phyloP scores from a whole-genome alignment of 2,113 vertebrate genomes.

The Hippocampus mohnikei region DNA sequence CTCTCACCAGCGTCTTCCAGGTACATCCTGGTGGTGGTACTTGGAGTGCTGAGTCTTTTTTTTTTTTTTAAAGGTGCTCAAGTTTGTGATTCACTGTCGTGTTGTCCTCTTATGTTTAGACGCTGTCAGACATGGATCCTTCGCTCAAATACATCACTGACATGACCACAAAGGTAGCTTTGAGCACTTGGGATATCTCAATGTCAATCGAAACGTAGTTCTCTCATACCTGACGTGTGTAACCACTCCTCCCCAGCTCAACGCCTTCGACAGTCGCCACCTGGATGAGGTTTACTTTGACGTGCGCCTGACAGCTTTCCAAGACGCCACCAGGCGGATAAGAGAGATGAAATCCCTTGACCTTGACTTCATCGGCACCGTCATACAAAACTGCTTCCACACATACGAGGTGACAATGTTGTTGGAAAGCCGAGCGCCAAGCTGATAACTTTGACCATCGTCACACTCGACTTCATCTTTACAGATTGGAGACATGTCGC shows the following conservation, averaged over 20 bases:
- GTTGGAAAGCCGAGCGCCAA: not conserved
- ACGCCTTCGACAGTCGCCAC: conserved; percentile 88
- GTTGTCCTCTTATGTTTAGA: conserved; percentile 62
- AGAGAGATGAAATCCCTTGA: conserved; percentile 83
- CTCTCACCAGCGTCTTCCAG: conserved; percentile 85
- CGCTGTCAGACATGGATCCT: conserved; percentile 82
- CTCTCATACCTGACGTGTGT: not conserved
- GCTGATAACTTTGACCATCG: not conserved
- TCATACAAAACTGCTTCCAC: conserved; percentile 94
- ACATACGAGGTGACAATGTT: conserved; percentile 80
- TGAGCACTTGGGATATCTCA: not conserved
- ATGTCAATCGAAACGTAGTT: not conserved
- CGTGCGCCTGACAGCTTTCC: conserved; percentile 84
- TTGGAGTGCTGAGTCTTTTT: not conserved
- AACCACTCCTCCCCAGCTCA: conserved; percentile 73
- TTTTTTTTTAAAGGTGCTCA: not conserved
- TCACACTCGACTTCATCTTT: not conserved
- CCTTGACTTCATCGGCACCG: conserved; percentile 74
- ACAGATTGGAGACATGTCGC: conserved; percentile 92
- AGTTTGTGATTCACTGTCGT: too few relatives aligned
- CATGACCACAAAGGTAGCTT: conserved; percentile 78
- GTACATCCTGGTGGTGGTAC: conserved; percentile 55
- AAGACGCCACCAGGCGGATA: conserved; percentile 74
- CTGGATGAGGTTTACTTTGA: conserved; percentile 93
- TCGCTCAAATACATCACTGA: conserved; percentile 84